These are phyloP conservation scores for Stegastes partitus DNA, from an alignment of 2,113 vertebrate genomes.

Conservation along the genomic window DNA sequence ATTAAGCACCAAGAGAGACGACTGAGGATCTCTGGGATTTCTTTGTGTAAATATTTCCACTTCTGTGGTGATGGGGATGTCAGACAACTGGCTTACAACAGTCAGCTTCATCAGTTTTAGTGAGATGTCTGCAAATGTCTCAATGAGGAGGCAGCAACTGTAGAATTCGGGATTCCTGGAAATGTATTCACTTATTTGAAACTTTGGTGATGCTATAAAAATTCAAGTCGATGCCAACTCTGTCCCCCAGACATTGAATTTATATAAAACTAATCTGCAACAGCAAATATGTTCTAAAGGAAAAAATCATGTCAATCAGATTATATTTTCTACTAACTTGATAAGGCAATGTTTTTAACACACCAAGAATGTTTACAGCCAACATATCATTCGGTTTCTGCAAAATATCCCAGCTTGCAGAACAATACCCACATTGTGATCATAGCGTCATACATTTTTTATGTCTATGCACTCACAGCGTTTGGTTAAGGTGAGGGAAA, in stretches of 20 bases:
- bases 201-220: too few species aligned
- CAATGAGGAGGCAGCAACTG: neutral
- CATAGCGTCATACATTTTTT: too few species aligned
- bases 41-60: constrained; percentile 69
- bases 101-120: constrained; percentile 39
- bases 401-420: neutral
- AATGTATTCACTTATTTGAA: constrained; percentile 2
- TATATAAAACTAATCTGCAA: neutral
- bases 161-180: constrained; percentile 10
- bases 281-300: neutral
- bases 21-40: constrained; percentile 68
- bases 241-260: too few species aligned
- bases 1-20: constrained; percentile 68
- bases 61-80: constrained; percentile 53
- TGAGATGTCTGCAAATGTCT: constrained; percentile 34
- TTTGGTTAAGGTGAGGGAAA: too few species aligned
- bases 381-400: neutral
- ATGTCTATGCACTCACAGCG: too few species aligned
- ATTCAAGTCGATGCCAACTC: neutral
- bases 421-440: too few species aligned
- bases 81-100: constrained; percentile 58
- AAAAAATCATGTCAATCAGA: neutral
- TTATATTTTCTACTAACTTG: neutral
- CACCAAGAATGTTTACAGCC: neutral
- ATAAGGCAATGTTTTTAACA: neutral